These are phyloP conservation scores for Bufo gargarizans DNA, from an alignment of 2,113 vertebrate genomes.

Conservation along the genomic window DNA sequence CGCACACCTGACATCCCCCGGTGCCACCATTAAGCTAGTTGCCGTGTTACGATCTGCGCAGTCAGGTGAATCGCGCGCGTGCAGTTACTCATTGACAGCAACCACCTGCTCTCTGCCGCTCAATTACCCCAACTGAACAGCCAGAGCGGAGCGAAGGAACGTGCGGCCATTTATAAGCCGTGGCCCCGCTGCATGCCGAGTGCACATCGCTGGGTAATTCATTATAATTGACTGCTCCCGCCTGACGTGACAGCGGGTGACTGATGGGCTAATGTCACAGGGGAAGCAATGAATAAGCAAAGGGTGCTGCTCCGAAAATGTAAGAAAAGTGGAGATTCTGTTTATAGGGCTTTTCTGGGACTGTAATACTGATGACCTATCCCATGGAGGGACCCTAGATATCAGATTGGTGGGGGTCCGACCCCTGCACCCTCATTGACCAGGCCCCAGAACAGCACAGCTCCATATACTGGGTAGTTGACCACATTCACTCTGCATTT, in stretches of 20 bases:
- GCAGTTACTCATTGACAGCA: conserved; percentile 24
- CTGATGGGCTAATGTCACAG: not conserved
- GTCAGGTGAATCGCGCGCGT: not conserved
- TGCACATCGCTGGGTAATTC: not conserved
- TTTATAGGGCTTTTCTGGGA: no score
- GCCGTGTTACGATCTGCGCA: not conserved
- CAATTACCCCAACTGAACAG: conserved; percentile 20
- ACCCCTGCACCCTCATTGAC: no score
- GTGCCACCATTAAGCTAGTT: not conserved
- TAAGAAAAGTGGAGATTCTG: no score
- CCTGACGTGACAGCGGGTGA: not conserved
- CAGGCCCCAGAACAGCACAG: no score
- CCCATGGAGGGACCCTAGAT: no score
- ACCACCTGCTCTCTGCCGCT: conserved; percentile 18
- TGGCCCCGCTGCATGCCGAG: not conserved
- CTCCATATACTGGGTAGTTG: no score
- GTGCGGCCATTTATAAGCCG: not conserved
- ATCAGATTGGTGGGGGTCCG: no score
- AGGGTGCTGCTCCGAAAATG: no score
- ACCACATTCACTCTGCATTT: no score
- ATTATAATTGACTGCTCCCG: not conserved
- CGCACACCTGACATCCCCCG: not conserved
- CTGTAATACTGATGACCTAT: no score
- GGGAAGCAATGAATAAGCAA: no score
- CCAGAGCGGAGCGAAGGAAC: not conserved